These are phyloP conservation scores for Galleria mellonella DNA, from an alignment of 1,140 invertebrate genomes.

Conservation along the genomic window DNA sequence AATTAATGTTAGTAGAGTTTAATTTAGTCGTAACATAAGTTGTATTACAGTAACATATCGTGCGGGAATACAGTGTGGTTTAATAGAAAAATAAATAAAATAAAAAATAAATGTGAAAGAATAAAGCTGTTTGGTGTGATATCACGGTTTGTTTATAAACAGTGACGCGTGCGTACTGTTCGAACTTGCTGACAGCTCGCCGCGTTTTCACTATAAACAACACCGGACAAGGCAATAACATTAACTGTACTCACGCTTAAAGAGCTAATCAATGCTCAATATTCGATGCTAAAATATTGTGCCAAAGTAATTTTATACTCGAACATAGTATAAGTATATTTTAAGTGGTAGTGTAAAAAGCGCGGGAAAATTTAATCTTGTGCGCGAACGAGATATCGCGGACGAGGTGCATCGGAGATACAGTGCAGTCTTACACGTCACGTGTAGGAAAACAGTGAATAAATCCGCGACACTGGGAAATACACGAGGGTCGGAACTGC, in stretches of 20 bases:
- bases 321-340: slow-evolving; percentile 9
- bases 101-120: too few species aligned
- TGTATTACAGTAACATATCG: not conserved
- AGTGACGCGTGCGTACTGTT: slow-evolving; percentile 36
- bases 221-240: not conserved
- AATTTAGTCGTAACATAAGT: too few species aligned
- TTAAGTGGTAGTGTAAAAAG: not conserved
- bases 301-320: slow-evolving; percentile 28
- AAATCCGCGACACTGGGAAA: slow-evolving; percentile 22
- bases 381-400: slow-evolving; percentile 20
- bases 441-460: slow-evolving; percentile 23
- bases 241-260: too few species aligned
- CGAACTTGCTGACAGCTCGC: not conserved
- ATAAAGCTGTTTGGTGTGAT: slow-evolving; percentile 12
- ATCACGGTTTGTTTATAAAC: slow-evolving; percentile 63
- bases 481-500: slow-evolving; percentile 24
- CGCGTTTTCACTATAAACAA: slow-evolving; percentile 3
- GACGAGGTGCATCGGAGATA: slow-evolving; percentile 21
- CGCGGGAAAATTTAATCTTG: slow-evolving; percentile 1
- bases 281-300: slow-evolving; percentile 8
- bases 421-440: not conserved
- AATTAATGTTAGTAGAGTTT: too few species aligned
- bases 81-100: slow-evolving; percentile 18
- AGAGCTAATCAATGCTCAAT: slow-evolving; percentile 5
- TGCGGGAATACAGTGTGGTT: not conserved